Base-by-base conservation (phyloP, 2,797 vertebrate species). In the Australoheros facetus region DNA sequence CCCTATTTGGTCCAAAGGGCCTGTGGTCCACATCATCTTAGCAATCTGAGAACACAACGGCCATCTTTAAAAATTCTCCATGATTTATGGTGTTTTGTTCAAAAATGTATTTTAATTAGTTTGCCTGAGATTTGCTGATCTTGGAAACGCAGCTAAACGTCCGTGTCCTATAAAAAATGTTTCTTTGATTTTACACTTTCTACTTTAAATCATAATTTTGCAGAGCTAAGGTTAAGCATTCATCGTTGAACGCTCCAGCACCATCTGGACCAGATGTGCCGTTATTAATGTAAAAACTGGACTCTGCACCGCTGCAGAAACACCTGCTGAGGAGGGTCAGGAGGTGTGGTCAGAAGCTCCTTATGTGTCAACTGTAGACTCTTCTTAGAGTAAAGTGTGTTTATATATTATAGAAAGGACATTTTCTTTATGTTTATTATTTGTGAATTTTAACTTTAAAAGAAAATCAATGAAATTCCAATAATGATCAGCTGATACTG, bases 401-500 rank as follows among this genome's bases (percentile, higher is more conserved):
- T 45, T 45, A 16, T 45, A 12, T 66, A 66, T 19, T 4, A 28
- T 28, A 48, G 28, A 48, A 66, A 66, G 62, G 39, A 66, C 14
- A 30, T 19, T 66, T 28, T 45, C 14, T 48, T 48, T 66, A 19
- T 48, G 3, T 11, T 64, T 11, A 64, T 66, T 48, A 51, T 69
- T 66, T 66, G 39, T 12, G 23, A 45, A 66, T 64, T 64, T 64
- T 28, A 45, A 8, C 62, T 66, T 66, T 28, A 28, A 23, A 64
- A 66, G 48, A 66, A 48, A 66, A 66, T 19, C 23, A 5, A 26
- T 69, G 26, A 26, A 69, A 51, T 69, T 69, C 28, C 42, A 69
- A 1, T 26, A 23, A 34, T 12, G 6, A 79, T 79, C 59, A 66
- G 81, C 60, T 77, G 78, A 59, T 56, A n/a, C 39, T 69, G 85